These are phyloP conservation scores for Miichthys miiuy DNA, from an alignment of 2,797 vertebrate genomes.

Conservation along the genomic window DNA sequence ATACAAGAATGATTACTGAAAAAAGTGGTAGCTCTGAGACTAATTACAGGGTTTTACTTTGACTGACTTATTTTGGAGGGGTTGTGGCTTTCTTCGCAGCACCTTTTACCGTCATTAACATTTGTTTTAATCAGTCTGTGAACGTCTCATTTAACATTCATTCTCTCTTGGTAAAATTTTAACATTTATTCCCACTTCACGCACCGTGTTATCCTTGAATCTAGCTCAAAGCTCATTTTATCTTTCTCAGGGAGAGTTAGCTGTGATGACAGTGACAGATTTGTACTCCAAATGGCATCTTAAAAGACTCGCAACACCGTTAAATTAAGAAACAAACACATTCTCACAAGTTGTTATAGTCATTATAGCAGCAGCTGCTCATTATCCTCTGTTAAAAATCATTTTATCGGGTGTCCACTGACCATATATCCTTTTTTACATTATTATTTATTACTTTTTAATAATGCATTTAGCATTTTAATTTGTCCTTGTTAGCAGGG, in stretches of 20 bases:
- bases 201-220: neutral
- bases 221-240: neutral
- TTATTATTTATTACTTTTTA: conserved; percentile 29
- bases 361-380: neutral
- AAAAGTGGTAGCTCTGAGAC: conserved; percentile 61
- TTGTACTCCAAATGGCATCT: neutral
- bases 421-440: conserved; percentile 5
- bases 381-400: conserved; percentile 7
- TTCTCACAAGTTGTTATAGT: too few relatives aligned
- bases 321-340: neutral
- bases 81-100: conserved; percentile 21
- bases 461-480: conserved; percentile 32
- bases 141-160: conserved; percentile 32
- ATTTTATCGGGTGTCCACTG: conserved; percentile 9
- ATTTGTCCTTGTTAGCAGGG: conserved; percentile 56
- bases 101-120: conserved; percentile 37
- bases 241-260: neutral
- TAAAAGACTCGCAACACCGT: neutral
- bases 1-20: conserved; percentile 56
- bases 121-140: conserved; percentile 35
- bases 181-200: conserved; percentile 4
- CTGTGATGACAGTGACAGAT: neutral
- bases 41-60: conserved; percentile 65
- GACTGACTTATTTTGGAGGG: conserved; percentile 43
- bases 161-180: conserved; percentile 1